Evolutionary conservation across 2,113 vertebrate genomes (phyloP).

Genomic region (Toxostoma redivivum): DNA sequence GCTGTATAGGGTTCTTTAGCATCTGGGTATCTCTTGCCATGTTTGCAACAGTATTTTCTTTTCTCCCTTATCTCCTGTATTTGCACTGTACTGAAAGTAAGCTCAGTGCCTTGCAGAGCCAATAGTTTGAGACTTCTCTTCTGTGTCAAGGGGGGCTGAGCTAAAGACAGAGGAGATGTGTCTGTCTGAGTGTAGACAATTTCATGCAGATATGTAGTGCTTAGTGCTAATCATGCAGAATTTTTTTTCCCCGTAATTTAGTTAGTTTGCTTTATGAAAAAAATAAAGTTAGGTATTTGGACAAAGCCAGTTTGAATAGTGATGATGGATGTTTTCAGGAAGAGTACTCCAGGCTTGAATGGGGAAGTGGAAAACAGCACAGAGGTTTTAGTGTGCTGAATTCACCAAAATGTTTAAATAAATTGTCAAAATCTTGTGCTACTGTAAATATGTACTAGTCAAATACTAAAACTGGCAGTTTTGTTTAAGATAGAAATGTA

Average conservation of each 20-base stretch:
- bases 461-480: neutral
- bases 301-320: neutral
- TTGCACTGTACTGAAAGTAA: neutral
- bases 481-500: neutral
- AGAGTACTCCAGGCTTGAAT: neutral
- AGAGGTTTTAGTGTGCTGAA: neutral
- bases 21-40: neutral
- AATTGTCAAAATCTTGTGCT: neutral
- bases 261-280: neutral
- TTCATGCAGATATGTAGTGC: neutral
- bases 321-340: slow-evolving; percentile 34
- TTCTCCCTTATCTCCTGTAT: neutral
- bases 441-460: neutral
- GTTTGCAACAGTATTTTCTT: neutral
- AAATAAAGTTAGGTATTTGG: neutral
- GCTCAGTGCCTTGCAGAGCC: neutral
- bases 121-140: neutral
- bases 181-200: neutral
- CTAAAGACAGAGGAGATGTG: neutral
- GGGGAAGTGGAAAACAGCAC: neutral
- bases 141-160: neutral
- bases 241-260: neutral
- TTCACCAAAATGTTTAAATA: neutral
- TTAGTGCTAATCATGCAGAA: neutral
- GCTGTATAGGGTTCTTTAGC: neutral